phyloP scores from a whole-genome alignment of 2,797 vertebrate genomes.

The Podarcis siculus region DNA sequence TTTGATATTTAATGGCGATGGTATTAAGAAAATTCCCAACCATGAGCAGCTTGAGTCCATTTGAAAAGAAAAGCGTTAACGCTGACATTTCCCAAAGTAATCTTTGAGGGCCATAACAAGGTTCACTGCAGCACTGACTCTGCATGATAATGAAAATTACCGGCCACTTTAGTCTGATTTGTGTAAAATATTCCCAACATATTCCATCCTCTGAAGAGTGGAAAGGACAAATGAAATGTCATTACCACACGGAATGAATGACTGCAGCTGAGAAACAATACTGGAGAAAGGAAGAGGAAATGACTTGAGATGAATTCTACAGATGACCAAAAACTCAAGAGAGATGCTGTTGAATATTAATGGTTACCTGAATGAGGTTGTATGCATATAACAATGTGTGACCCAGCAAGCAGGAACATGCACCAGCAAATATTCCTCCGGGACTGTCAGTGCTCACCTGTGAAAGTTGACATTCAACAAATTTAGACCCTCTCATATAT shows the following conservation, averaged over 20 bases:
- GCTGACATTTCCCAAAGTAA: conserved; percentile 22
- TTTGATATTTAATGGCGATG: conserved; percentile 5
- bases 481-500: background rate
- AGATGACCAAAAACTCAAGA: background rate
- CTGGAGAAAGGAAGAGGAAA: background rate
- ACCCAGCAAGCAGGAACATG: background rate
- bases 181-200: conserved; percentile 29
- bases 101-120: background rate
- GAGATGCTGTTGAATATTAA: background rate
- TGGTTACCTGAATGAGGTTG: background rate
- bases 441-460: background rate
- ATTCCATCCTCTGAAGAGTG: background rate
- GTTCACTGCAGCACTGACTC: background rate
- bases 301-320: background rate
- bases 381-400: background rate
- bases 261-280: conserved; percentile 1
- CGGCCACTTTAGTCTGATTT: background rate
- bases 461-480: background rate
- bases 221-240: background rate
- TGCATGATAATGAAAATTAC: conserved; percentile 28
- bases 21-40: conserved; percentile 3
- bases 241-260: background rate
- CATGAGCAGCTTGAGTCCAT: background rate
- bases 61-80: conserved; percentile 29
- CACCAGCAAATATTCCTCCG: background rate